Evolutionary conservation across 2,888 invertebrate species (phyloP).

Genomic region (Drosophila ochracea): DNA sequence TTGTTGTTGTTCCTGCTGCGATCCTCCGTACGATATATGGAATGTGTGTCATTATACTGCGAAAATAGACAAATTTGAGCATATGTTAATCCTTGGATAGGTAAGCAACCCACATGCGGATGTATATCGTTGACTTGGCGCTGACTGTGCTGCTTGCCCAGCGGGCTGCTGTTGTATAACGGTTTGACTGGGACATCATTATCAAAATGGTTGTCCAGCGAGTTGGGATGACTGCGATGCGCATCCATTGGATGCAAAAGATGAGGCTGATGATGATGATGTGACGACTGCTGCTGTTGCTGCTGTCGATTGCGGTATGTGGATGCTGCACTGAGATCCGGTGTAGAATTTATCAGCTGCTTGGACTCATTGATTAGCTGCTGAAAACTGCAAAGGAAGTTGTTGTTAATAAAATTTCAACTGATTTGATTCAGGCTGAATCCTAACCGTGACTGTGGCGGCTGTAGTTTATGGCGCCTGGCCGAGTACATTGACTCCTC

Average conservation of each 20-base stretch:
- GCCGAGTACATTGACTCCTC: constrained; percentile 87
- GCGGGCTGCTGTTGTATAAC: constrained; percentile 64
- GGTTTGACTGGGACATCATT: constrained; percentile 45
- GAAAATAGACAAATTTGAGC: too few species aligned
- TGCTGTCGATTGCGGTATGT: constrained; percentile 7
- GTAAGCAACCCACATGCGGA: constrained; percentile 20
- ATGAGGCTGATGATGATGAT: not conserved
- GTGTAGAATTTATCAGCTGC: constrained; percentile 34
- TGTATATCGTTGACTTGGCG: constrained; percentile 16
- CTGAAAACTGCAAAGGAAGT: constrained; percentile 34
- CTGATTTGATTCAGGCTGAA: not conserved
- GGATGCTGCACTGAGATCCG: constrained; percentile 32
- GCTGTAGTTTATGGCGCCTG: constrained; percentile 86
- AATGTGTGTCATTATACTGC: constrained; percentile 53
- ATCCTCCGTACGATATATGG: constrained; percentile 38
- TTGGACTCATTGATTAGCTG: constrained; percentile 48
- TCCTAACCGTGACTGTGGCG: constrained; percentile 30
- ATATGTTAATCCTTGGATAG: not conserved
- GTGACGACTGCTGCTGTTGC: not conserved
- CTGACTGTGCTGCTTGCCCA: constrained; percentile 22
- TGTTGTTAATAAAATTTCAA: too few species aligned
- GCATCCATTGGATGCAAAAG: not conserved
- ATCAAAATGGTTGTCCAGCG: constrained; percentile 48
- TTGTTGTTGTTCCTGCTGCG: constrained; percentile 9
- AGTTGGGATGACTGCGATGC: constrained; percentile 13